phyloP scores from a whole-genome alignment of 2,113 vertebrate species.

The Triplophysa siluroides region DNA sequence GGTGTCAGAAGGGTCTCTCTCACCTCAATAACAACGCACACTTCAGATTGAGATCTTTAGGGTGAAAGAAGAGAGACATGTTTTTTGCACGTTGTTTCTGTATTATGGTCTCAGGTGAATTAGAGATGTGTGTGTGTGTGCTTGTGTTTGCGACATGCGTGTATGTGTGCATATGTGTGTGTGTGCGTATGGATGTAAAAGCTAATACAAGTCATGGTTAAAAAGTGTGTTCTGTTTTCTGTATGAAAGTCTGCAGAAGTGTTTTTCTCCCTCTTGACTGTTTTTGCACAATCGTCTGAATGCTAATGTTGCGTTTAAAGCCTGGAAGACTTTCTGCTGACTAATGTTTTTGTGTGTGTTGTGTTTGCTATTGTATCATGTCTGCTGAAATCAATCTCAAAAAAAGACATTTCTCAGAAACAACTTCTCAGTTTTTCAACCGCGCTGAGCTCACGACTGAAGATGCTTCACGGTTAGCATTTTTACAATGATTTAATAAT shows the following conservation, averaged over 20 bases:
- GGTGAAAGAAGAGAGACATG: too few species aligned
- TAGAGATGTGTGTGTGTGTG: too few species aligned
- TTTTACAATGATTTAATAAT: constrained; percentile 5
- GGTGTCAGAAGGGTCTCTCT: too few species aligned
- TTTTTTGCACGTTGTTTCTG: too few species aligned
- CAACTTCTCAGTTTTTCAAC: not conserved
- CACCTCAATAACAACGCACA: too few species aligned
- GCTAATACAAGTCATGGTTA: too few species aligned
- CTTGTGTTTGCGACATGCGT: too few species aligned
- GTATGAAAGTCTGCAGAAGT: not conserved
- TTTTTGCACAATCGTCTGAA: constrained; percentile 6
- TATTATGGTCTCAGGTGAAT: too few species aligned
- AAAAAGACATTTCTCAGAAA: not conserved
- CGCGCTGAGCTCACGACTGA: not conserved
- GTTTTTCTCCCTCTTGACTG: constrained; percentile 4
- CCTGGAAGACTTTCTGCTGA: constrained; percentile 19
- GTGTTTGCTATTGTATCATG: not conserved
- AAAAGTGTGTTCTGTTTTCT: not conserved
- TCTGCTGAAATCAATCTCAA: constrained; percentile 27
- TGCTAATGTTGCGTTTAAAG: not conserved
- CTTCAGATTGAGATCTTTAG: too few species aligned
- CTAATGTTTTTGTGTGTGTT: not conserved
- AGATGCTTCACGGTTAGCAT: not conserved
- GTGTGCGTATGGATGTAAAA: too few species aligned
- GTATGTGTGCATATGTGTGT: too few species aligned